These are phyloP conservation scores for Biston betularia DNA, from an alignment of 2,888 invertebrate genomes.

Conservation along the genomic window DNA sequence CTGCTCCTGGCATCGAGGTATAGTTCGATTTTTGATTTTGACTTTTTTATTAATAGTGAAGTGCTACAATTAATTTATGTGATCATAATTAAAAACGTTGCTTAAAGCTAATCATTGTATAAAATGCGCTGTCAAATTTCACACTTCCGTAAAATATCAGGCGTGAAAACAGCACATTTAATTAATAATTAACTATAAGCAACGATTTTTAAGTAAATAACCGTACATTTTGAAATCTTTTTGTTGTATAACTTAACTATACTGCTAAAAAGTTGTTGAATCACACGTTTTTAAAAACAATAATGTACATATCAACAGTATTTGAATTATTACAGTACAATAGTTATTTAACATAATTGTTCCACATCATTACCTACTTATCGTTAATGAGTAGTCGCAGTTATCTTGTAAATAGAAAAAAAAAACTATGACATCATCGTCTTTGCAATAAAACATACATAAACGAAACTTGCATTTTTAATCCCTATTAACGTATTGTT, in stretches of 20 bases:
- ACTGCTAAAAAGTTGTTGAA: no score
- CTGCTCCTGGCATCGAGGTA: no score
- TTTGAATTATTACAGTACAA: neutral
- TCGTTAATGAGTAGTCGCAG: neutral
- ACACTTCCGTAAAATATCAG: no score
- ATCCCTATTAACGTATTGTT: slow-evolving; percentile 26
- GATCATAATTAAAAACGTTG: no score
- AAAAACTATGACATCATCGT: slow-evolving; percentile 3
- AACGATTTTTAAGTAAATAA: no score
- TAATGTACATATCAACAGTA: neutral
- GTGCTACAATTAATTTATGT: slow-evolving; percentile 31
- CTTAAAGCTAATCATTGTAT: no score
- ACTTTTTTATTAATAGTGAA: slow-evolving; percentile 36
- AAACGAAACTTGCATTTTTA: neutral
- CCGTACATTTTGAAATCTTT: no score
- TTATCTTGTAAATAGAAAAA: slow-evolving; percentile 1
- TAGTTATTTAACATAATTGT: neutral
- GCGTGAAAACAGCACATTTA: no score
- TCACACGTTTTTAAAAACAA: no score
- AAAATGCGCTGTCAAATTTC: no score
- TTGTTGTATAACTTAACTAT: no score
- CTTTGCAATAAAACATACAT: neutral
- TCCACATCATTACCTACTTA: neutral
- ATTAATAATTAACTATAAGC: no score
- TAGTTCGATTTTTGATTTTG: slow-evolving; percentile 28